Evolutionary conservation across 2,888 invertebrate genomes (phyloP).

Genomic region (Caenorhabditis sp.): DNA sequence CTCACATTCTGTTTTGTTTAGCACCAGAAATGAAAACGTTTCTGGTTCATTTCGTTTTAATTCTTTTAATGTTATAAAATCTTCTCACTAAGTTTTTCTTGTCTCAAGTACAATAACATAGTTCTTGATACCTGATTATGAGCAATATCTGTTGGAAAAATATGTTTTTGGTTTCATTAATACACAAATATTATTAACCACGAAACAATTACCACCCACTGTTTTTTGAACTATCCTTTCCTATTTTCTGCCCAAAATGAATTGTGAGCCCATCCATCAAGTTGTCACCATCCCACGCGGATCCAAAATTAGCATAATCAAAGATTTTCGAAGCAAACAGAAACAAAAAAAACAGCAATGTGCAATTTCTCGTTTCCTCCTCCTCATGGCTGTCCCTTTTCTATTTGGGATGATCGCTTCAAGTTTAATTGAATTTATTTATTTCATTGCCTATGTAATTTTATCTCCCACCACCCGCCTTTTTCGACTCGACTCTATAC

Average conservation of each 20-base stretch:
- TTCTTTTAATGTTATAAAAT: no score
- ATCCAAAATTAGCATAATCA: not conserved
- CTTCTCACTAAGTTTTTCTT: no score
- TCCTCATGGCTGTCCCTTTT: not conserved
- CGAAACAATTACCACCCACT: no score
- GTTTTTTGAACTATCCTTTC: no score
- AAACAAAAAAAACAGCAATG: not conserved
- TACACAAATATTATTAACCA: no score
- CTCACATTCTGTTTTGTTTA: not conserved
- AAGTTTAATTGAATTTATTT: not conserved
- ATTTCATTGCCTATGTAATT: not conserved
- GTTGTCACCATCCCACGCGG: not conserved
- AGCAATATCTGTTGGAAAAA: no score
- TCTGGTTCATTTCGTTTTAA: no score
- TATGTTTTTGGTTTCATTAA: no score
- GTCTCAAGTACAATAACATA: no score
- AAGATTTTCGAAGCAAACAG: not conserved
- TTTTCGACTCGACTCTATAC: not conserved
- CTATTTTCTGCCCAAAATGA: no score
- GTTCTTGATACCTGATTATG: no score
- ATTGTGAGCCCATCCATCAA: not conserved
- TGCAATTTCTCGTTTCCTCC: not conserved
- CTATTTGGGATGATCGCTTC: not conserved
- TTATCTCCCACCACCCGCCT: conserved; percentile 2
- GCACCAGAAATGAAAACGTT: no score